Conservation (phyloP, 2,888 invertebrate genomes). For the Drosophila parthenogenetica region DNA sequence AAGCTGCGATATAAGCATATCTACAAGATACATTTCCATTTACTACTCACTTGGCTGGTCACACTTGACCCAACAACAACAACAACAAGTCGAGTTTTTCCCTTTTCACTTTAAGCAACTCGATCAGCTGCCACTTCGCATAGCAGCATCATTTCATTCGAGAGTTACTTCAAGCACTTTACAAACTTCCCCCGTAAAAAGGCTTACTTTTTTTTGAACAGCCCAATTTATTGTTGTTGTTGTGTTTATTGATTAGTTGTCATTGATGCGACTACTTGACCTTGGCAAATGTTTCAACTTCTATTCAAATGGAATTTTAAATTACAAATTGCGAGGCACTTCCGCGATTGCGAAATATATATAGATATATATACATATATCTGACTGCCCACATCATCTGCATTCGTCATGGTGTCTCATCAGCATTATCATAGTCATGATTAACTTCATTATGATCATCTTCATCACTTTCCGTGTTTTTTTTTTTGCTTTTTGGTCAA, state of each 20-base stretch:
- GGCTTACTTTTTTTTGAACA: conserved; percentile 10
- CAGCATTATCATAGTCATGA: conserved; percentile 3
- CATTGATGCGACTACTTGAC: conserved; percentile 59
- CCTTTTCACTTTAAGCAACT: conserved; percentile 53
- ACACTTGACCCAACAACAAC: conserved; percentile 57
- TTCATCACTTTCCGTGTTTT: conserved; percentile 36
- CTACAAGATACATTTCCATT: conserved; percentile 43
- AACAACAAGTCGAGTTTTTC: conserved; percentile 7
- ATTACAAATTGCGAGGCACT: conserved; percentile 53
- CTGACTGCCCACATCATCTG: conserved; percentile 62
- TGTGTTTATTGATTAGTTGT: conserved; percentile 67
- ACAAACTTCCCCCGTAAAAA: conserved; percentile 6
- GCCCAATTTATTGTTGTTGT: conserved; percentile 29
- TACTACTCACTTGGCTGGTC: conserved; percentile 68
- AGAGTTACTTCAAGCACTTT: conserved; percentile 41
- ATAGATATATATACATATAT: too few species aligned
- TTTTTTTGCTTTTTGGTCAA: conserved; percentile 50
- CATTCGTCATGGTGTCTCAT: conserved; percentile 48
- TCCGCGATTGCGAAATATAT: conserved; percentile 55
- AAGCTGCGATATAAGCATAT: conserved; percentile 34
- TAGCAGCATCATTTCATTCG: conserved; percentile 40
- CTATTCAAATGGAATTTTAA: conserved; percentile 56
- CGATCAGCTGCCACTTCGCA: conserved; percentile 57
- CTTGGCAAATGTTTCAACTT: conserved; percentile 51
- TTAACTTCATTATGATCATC: conserved; percentile 24